Evolutionary conservation across 1,140 invertebrate genomes (phyloP), one percentile per base, ranked within the genome.

Genomic region (Atta texana): DNA sequence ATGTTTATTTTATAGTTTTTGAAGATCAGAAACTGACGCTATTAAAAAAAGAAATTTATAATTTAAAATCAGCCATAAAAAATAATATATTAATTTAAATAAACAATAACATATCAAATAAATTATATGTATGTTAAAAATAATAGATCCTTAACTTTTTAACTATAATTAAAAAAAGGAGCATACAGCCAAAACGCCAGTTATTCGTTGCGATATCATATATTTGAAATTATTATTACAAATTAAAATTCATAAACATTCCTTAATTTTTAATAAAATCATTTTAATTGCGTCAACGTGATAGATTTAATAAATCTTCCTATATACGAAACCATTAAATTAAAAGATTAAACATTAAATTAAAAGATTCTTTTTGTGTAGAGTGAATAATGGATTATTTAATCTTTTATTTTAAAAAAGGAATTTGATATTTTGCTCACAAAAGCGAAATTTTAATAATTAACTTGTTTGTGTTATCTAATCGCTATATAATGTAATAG

Each of bases 361-460:
- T 31, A 18, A 31, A 63, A 7, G 5, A 18, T 31, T 34, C 14
- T 63, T 34, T 64, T 34, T 66, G 34, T 8, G 31, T 66, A n/a
- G 7, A 68, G 2, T 68, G 2, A 68, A 44, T 21, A 44, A 68
- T 44, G 2, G 6, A 39, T 39, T 39, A 39, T 39, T 39, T 39
- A 39, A 39, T 39, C 6, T 68, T 21, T 68, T 21, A 44, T 44
- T 21, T 0, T 7, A 68, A 68, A 39, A 68, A 68, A 39, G 1
- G 12, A 8, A 39, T 7, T 66, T 4, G 4, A 66, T 39, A 39
- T 44, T 68, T 66, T 44, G 8, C 18, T 39, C 1, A 16, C 3
- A 39, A 66, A 66, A 66, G n/a, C 18, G 4, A 39, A 66, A 66
- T 66, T 66, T 39, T 66, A 39, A 1, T 66, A 66, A 66, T 6